Percentiles rank a stretch among this genome's conserved stretches.
phyloP scores from a whole-genome alignment of 1,140 invertebrate species.

The Colletes gigas region DNA sequence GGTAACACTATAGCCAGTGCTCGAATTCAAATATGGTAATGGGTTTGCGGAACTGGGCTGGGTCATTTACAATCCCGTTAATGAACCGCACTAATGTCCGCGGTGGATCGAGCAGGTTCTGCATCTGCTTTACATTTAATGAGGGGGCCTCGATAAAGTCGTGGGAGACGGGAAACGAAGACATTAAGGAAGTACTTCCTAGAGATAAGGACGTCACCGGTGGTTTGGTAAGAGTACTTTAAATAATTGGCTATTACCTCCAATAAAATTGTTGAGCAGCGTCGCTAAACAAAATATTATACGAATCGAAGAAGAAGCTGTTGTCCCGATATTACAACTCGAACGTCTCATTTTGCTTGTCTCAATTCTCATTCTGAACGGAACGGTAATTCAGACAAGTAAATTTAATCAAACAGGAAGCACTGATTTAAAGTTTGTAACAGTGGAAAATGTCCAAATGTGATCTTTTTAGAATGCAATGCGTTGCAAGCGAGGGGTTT shows the following conservation, averaged over 20 bases:
- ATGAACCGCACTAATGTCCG: constrained; percentile 62
- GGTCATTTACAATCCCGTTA: constrained; percentile 62
- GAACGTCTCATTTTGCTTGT: too few relatives aligned
- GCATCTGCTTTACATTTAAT: constrained; percentile 56
- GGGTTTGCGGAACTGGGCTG: constrained; percentile 40
- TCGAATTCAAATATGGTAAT: constrained; percentile 51
- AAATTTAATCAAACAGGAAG: too few relatives aligned
- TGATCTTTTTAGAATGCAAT: too few relatives aligned
- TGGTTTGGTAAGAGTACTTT: not conserved
- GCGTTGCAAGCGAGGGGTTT: too few relatives aligned
- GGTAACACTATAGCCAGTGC: not conserved
- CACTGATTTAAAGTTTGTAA: too few relatives aligned
- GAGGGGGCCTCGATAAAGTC: constrained; percentile 43
- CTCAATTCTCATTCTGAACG: too few relatives aligned
- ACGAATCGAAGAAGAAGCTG: too few relatives aligned
- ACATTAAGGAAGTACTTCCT: not conserved
- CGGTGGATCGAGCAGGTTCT: constrained; percentile 27
- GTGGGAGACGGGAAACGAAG: constrained; percentile 4
- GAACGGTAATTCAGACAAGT: too few relatives aligned
- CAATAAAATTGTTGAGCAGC: too few relatives aligned
- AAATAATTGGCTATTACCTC: not conserved
- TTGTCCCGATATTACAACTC: too few relatives aligned
- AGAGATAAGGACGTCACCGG: not conserved
- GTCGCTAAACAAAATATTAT: too few relatives aligned
- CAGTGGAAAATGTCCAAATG: too few relatives aligned